A percentile compares a stretch with the other conserved stretches of the same genome.
Conservation (phyloP, 2,797 vertebrate genomes). For the Sphenopsis melanotis region DNA sequence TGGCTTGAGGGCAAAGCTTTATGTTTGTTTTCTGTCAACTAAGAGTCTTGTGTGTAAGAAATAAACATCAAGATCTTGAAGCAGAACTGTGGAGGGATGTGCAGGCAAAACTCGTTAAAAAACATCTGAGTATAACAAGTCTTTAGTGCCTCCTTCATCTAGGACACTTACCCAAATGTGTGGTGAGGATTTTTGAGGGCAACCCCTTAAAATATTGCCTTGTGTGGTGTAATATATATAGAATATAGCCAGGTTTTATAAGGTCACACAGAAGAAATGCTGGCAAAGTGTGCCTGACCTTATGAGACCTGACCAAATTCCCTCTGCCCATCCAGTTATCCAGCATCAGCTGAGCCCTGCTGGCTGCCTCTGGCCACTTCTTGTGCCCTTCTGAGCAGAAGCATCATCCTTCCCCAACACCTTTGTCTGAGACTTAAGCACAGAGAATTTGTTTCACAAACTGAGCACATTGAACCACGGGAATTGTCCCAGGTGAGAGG, state of each 20-base stretch:
- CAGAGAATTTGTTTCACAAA: neutral
- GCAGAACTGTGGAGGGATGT: neutral
- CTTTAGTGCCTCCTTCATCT: neutral
- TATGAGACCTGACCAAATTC: neutral
- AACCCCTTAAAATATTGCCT: neutral
- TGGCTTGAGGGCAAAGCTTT: neutral
- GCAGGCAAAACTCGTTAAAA: neutral
- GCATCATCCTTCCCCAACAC: neutral
- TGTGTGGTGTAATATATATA: rapidly evolving
- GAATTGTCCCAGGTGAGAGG: neutral
- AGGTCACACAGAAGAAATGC: neutral
- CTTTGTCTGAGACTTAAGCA: neutral
- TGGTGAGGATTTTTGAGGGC: neutral
- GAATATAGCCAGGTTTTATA: too few species aligned
- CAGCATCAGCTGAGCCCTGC: neutral
- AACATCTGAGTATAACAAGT: neutral
- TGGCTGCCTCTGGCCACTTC: neutral
- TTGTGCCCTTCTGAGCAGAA: neutral
- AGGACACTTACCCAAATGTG: neutral
- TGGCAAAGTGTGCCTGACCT: neutral
- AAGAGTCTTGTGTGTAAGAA: neutral
- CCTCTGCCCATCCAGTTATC: neutral
- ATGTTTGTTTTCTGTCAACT: neutral
- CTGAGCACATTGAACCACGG: neutral
- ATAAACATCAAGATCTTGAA: neutral